Conservation (phyloP, 2,888 invertebrate species). For the Caenorhabditis sp. region DNA sequence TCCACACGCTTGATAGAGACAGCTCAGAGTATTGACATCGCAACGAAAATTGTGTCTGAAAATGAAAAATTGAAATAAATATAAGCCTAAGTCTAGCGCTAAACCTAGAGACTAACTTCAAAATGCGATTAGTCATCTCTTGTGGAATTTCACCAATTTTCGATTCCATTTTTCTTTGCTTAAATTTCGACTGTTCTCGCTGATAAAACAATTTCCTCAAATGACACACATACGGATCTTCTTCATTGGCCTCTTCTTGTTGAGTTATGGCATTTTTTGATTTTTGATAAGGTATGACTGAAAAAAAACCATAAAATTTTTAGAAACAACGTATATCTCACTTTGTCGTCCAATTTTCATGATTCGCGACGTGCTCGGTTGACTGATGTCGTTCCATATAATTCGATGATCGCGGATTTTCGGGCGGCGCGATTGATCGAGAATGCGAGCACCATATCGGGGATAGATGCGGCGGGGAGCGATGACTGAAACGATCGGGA, state of each 20-base stretch:
- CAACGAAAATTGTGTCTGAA: conserved; percentile 19
- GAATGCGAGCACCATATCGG: not conserved
- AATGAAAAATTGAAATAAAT: not conserved
- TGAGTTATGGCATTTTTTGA: not conserved
- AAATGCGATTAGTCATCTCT: not conserved
- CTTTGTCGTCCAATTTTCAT: not conserved
- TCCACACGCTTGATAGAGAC: conserved; percentile 21
- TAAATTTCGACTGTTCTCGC: not conserved
- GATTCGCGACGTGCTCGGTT: not conserved
- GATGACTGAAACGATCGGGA: not conserved
- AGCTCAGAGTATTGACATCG: conserved; percentile 14
- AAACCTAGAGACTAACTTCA: not conserved
- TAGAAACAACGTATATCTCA: not conserved
- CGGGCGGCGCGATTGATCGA: not conserved
- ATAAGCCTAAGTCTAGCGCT: not conserved
- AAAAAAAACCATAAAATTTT: too few relatives aligned
- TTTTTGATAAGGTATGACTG: not conserved
- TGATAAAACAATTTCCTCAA: not conserved
- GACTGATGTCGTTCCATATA: not conserved
- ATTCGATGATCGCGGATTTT: not conserved
- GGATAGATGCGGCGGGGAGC: not conserved
- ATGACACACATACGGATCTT: not conserved
- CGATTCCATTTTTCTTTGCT: not conserved
- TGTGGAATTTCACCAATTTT: not conserved
- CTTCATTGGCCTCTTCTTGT: not conserved